Conservation (phyloP, 1,140 invertebrate species). For the Teleopsis dalmanni region DNA sequence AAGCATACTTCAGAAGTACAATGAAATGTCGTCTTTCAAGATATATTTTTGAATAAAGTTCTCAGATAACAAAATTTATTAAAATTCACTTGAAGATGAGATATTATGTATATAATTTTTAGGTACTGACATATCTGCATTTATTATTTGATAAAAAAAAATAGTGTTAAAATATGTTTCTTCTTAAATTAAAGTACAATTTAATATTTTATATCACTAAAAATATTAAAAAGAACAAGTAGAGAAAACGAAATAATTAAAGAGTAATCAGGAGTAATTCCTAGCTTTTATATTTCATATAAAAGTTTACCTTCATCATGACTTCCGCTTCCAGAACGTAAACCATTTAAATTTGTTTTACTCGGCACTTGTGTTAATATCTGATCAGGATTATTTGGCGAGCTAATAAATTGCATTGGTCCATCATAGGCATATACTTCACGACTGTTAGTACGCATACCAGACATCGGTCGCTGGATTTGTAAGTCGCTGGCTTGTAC, state of each 20-base stretch:
- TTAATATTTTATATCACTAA: too few species aligned
- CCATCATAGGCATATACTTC: constrained; percentile 60
- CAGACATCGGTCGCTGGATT: constrained; percentile 59
- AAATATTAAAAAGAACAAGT: too few species aligned
- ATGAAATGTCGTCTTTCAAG: too few species aligned
- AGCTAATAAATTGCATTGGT: constrained; percentile 72
- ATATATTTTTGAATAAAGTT: too few species aligned
- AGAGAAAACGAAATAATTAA: neutral
- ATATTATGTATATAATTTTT: too few species aligned
- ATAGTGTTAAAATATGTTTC: too few species aligned
- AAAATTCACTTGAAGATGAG: too few species aligned
- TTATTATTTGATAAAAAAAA: too few species aligned
- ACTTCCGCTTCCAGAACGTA: constrained; percentile 29
- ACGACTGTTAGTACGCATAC: constrained; percentile 47
- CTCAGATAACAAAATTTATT: too few species aligned
- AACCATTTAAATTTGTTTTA: constrained; percentile 32
- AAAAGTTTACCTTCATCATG: constrained; percentile 29
- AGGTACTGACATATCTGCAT: too few species aligned
- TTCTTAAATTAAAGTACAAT: too few species aligned
- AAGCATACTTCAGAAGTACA: too few species aligned
- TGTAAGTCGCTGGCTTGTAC: constrained; percentile 74
- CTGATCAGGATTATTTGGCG: constrained; percentile 66
- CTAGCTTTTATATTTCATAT: neutral
- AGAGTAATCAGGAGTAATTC: neutral
- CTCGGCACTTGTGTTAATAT: constrained; percentile 40